phyloP scores from a whole-genome alignment of 2,113 vertebrate species.

The Nannospalax galili region DNA sequence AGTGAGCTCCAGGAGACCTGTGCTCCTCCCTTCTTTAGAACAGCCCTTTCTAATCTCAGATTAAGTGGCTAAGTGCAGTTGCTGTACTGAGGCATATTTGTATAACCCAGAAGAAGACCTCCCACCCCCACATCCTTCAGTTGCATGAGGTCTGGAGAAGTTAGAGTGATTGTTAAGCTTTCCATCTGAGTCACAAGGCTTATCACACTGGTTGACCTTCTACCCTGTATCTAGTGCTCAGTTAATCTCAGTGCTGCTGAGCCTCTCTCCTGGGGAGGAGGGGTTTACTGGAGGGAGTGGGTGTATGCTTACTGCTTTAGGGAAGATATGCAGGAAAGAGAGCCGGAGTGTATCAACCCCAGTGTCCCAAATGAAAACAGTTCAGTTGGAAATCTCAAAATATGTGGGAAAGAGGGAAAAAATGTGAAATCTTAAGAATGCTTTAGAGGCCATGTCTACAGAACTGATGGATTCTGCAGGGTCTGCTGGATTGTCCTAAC shows the following conservation, averaged over 20 bases:
- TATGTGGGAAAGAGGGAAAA: neutral
- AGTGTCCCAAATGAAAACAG: neutral
- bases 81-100: slow-evolving; percentile 52
- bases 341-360: neutral
- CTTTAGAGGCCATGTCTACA: neutral
- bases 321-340: neutral
- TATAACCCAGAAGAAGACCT: slow-evolving; percentile 14
- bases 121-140: slow-evolving; percentile 17
- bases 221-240: slow-evolving; percentile 56
- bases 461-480: too few species aligned
- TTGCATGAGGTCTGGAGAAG: slow-evolving; percentile 59
- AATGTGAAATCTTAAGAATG: neutral
- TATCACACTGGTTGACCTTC: slow-evolving; percentile 64
- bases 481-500: neutral
- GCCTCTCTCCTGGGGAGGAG: neutral
- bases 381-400: neutral
- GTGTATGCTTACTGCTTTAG: neutral
- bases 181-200: slow-evolving; percentile 66
- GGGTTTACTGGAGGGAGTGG: neutral
- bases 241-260: slow-evolving; percentile 48
- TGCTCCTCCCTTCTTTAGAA: neutral
- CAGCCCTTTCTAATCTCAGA: slow-evolving; percentile 28
- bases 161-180: slow-evolving; percentile 62
- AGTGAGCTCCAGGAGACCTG: neutral
- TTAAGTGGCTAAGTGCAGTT: neutral